Conservation (phyloP, 1,140 invertebrate genomes). For the Drosophila pachea region DNA sequence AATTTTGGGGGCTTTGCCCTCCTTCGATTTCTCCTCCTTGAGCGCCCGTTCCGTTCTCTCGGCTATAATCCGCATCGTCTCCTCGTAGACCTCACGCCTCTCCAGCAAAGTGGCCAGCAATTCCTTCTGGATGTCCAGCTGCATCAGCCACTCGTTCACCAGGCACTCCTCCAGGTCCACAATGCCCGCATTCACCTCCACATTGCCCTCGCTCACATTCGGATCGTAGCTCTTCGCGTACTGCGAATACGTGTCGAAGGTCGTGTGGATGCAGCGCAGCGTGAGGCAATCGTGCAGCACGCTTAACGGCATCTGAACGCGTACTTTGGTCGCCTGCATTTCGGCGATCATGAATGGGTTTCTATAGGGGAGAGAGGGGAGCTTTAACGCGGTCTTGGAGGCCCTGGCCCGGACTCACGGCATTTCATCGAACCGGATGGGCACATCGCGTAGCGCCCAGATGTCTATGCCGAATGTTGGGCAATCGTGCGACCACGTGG, state of each 20-base stretch:
- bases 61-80: slow-evolving; percentile 34
- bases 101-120: slow-evolving; percentile 28
- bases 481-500: slow-evolving; percentile 45
- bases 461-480: slow-evolving; percentile 53
- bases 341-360: slow-evolving; percentile 53
- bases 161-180: slow-evolving; percentile 49
- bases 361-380: slow-evolving; percentile 22
- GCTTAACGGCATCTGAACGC: slow-evolving; percentile 50
- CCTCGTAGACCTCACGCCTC: slow-evolving; percentile 50
- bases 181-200: slow-evolving; percentile 55
- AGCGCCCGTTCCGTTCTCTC: slow-evolving; percentile 32
- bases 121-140: slow-evolving; percentile 47
- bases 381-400: too few species aligned
- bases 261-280: slow-evolving; percentile 57
- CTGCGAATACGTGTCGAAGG: slow-evolving; percentile 57
- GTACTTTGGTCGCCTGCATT: slow-evolving; percentile 7
- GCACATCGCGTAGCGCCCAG: slow-evolving; percentile 65
- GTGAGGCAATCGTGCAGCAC: slow-evolving; percentile 60
- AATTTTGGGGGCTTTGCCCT: slow-evolving; percentile 20
- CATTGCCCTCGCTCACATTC: not conserved
- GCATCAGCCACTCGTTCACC: slow-evolving; percentile 57
- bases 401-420: slow-evolving; percentile 51
- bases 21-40: slow-evolving; percentile 19
- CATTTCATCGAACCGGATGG: slow-evolving; percentile 54
- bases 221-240: slow-evolving; percentile 62